Base-by-base conservation (phyloP, 2,888 invertebrate genomes). In the Petrolisthes manimaculis region DNA sequence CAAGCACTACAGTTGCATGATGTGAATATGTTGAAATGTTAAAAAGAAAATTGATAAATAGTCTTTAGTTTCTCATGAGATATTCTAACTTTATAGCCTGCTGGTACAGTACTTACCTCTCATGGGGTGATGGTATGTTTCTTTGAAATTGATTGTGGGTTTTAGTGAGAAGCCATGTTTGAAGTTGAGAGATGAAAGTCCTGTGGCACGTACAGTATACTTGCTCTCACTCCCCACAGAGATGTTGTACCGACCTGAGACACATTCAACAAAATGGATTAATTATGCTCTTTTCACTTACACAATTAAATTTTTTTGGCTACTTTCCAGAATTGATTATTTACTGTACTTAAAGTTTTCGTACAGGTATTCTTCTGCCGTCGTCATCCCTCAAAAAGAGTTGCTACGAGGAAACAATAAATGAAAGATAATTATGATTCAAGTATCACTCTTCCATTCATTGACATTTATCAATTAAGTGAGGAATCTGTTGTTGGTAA, bases 171-270 rank as follows among this genome's bases (percentile, higher is more conserved):
- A 96, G 0, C 96, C 96, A 91, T 95, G 94, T 21, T 93, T 93
- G 92, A 96, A 96, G 84, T 95, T 95, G 78, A 96, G 93, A 89
- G 95, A 94, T 86, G 96, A 96, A 37, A 95, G 93, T 0, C 95
- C 96, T 6, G 95, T 95, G 55, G 96, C 94, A 87, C 95, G 94
- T 74, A 96, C 94, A 0, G 95, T 95, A 93, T 96, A 95, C 71
- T 94, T 94, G n/a, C 95, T 94, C 51, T 94, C 93, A 90, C 95
- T 95, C 24, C 94, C 94, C 0, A 95, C 94, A 0, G 89, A 88
- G 24, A 91, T 89, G 54, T 86, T 86, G 75, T 91, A 91, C 8
- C 89, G 89, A 21, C 90, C 90, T 91, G 88, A 77, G 54, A 37
- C 5, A 54, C 14, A 55, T 61, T 5, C n/a, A 4, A 82, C 3